Evolutionary conservation across 35 echinoderm and acorn worm species (phyloP), one percentile per base, ranked within the genome.

Genomic region (Diadema setosum): DNA sequence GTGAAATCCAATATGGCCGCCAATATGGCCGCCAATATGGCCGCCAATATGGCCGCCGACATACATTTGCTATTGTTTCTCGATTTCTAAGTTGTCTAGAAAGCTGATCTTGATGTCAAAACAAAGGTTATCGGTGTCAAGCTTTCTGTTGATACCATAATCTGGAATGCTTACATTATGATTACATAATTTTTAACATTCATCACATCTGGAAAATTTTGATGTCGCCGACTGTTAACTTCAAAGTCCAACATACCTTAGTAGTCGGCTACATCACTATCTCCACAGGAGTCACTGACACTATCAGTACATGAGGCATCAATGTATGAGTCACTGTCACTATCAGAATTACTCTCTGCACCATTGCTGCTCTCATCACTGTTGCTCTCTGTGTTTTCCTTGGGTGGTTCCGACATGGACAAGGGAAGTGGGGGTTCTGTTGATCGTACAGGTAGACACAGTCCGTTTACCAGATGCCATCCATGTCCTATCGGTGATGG

Each of bases 401-500:
- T 58, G 55, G 55, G 55, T 14, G 55, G 2, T 58, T 58, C 26
- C 55, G 55, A 58, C 55, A 58, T 58, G 55, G 55, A 58, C 55
- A 58, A 58, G 55, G 55, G 55, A 58, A 58, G 55, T 58, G 55
- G 55, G 55, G 14, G 55, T 58, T 58, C 55, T 58, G 55, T 58
- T 25, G 55, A 15, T n/a, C 83, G 83, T 20, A 85, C 30, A 39
- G 83, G 83, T 21, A 85, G 36, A 18, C 50, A 64, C 17, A 85
- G 32, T 39, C 55, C 83, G 25, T 85, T 85, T 32, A 85, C 25
- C 16, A 85, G 8, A 11, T 63, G 83, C 83, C 83, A 85, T 17
- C 57, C 30, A 65, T 85, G 83, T 15, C 83, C 83, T 39, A 65
- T 32, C 43, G 83, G 83, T 15, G 55, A 58, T 52, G 48, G 48